phyloP scores from a whole-genome alignment of 2,797 vertebrate genomes.

The Neosilurus mollespiculum region DNA sequence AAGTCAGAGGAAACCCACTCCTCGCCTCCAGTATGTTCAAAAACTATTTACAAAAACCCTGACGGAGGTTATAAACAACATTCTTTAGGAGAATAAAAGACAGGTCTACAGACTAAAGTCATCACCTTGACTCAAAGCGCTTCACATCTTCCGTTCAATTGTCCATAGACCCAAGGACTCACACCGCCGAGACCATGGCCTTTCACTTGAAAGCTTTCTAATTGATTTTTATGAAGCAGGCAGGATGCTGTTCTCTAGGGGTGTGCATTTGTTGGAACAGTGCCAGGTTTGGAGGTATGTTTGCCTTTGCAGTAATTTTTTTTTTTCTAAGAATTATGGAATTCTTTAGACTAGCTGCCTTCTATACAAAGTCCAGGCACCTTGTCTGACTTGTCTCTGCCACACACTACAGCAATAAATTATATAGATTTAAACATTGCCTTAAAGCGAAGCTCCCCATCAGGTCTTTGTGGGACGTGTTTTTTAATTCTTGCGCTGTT shows the following conservation, averaged over 20 bases:
- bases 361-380: constrained; percentile 6
- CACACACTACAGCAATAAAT: background rate
- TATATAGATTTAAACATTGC: background rate
- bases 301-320: constrained; percentile 6
- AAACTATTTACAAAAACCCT: constrained; percentile 62
- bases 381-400: background rate
- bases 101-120: background rate
- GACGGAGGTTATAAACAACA: constrained; percentile 31
- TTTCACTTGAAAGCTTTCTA: constrained; percentile 13
- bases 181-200: constrained; percentile 22
- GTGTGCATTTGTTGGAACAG: constrained; percentile 13
- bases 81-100: constrained; percentile 12
- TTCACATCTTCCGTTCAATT: constrained; percentile 40
- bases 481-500: too few species aligned
- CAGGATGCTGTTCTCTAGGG: constrained; percentile 30
- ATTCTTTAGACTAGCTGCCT: constrained; percentile 12
- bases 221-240: constrained; percentile 41
- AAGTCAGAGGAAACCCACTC: constrained; percentile 57
- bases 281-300: constrained; percentile 22
- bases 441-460: too few species aligned
- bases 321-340: constrained; percentile 1
- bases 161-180: constrained; percentile 21
- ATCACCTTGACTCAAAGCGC: constrained; percentile 18
- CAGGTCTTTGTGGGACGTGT: too few species aligned
- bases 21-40: constrained; percentile 65